A percentile compares a stretch with the other conserved stretches of the same genome.
Conservation (phyloP, 2,888 invertebrate genomes). For the Eupsilia transversa region DNA sequence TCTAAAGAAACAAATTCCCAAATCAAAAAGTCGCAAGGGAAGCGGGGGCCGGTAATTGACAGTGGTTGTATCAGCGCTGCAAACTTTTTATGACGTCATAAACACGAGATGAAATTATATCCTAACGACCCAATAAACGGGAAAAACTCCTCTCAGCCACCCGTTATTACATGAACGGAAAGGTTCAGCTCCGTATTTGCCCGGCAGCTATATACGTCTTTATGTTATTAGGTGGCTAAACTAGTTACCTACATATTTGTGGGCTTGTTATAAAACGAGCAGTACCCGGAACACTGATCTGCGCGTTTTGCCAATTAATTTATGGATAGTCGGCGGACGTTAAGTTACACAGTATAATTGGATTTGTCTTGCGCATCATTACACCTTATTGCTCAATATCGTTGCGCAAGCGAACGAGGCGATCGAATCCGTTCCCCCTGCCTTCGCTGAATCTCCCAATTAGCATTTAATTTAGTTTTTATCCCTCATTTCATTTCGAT, state of each 20-base stretch:
- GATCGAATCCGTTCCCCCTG: slow-evolving; percentile 74
- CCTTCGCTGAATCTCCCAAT: slow-evolving; percentile 82
- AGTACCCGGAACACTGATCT: slow-evolving; percentile 38
- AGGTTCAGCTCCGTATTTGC: slow-evolving; percentile 79
- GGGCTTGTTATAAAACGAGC: slow-evolving; percentile 50
- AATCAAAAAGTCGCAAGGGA: slow-evolving; percentile 74
- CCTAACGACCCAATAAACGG: slow-evolving; percentile 89
- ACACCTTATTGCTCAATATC: slow-evolving; percentile 79
- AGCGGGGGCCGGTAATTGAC: slow-evolving; percentile 79
- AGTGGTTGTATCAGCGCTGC: slow-evolving; percentile 86
- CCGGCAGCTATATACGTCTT: slow-evolving; percentile 73
- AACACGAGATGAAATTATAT: slow-evolving; percentile 90
- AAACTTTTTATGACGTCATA: slow-evolving; percentile 88
- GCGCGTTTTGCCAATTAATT: slow-evolving; percentile 45
- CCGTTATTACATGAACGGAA: slow-evolving; percentile 84
- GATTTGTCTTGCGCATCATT: slow-evolving; percentile 78
- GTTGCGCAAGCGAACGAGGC: slow-evolving; percentile 74
- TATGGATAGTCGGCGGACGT: slow-evolving; percentile 57
- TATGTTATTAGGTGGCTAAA: slow-evolving; percentile 75
- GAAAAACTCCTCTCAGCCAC: slow-evolving; percentile 85
- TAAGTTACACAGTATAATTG: slow-evolving; percentile 71
- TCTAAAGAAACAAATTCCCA: slow-evolving; percentile 70
- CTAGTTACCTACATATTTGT: slow-evolving; percentile 61
- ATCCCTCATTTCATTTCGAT: slow-evolving; percentile 86
- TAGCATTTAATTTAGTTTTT: slow-evolving; percentile 88